Conservation (phyloP, 2,113 vertebrate genomes). For the Cyprinodon tularosa region DNA sequence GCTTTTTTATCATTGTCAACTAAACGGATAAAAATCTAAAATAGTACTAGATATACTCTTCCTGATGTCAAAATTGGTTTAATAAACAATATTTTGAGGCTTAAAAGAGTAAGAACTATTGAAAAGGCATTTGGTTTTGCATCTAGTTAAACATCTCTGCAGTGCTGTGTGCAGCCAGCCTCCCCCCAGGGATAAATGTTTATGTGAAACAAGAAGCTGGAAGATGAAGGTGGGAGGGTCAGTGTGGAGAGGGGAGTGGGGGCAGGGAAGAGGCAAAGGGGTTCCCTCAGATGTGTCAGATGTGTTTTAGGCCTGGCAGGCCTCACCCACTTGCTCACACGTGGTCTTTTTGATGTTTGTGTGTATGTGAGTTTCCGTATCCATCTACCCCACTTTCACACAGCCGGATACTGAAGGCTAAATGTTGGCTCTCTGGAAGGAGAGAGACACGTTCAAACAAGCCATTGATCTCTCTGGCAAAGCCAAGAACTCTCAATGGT, state of each 20-base stretch:
- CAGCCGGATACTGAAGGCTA: slow-evolving; percentile 29
- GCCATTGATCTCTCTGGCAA: slow-evolving; percentile 51
- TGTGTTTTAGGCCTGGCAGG: slow-evolving; percentile 44
- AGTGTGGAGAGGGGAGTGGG: slow-evolving; percentile 46
- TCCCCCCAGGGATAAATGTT: slow-evolving; percentile 36
- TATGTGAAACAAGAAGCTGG: slow-evolving; percentile 57
- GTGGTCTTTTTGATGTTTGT: slow-evolving; percentile 39
- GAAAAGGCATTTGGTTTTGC: background rate
- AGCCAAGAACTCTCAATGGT: slow-evolving; percentile 14
- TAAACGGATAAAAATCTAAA: background rate
- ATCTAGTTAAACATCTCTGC: slow-evolving; percentile 25
- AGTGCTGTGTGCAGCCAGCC: slow-evolving; percentile 42
- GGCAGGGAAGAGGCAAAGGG: background rate
- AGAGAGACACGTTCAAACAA: slow-evolving; percentile 44
- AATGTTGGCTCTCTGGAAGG: slow-evolving; percentile 41
- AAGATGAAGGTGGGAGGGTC: slow-evolving; percentile 36
- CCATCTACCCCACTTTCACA: slow-evolving; percentile 33
- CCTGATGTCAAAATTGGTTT: background rate
- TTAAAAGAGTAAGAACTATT: background rate
- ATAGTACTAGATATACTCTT: background rate
- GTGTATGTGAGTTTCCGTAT: slow-evolving; percentile 12
- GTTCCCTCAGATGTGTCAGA: slow-evolving; percentile 45
- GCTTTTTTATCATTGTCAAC: background rate
- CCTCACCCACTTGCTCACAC: background rate
- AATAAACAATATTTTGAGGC: background rate